Percentiles rank a stretch among this genome's conserved stretches.
These are phyloP conservation scores for Fabriciana adippe DNA, from an alignment of 2,888 invertebrate species.

Conservation along the genomic window DNA sequence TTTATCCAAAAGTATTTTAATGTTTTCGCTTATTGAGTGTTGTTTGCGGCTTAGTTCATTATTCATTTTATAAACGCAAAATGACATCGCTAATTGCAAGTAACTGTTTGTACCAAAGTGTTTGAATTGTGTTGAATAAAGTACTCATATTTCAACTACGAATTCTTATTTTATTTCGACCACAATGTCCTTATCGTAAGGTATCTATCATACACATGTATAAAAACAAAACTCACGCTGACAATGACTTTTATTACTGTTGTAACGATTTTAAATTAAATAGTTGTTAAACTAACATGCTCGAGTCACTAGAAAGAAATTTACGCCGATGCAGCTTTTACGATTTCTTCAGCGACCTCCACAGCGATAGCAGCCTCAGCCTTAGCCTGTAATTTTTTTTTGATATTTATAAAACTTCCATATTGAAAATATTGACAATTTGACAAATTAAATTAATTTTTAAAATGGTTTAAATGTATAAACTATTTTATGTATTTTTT, in stretches of 20 bases:
- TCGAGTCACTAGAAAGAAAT: conserved; percentile 35
- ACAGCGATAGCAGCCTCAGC: conserved; percentile 97
- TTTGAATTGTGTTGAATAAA: conserved; percentile 83
- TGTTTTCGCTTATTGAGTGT: conserved; percentile 65
- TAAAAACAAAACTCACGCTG: conserved; percentile 49
- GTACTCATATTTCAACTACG: conserved; percentile 77
- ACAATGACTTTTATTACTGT: conserved; percentile 62
- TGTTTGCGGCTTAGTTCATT: conserved; percentile 65
- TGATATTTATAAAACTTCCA: not conserved
- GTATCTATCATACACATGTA: conserved; percentile 20
- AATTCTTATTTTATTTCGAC: conserved; percentile 59
- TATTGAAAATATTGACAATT: not conserved
- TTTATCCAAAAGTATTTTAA: conserved; percentile 48
- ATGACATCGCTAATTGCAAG: conserved; percentile 69
- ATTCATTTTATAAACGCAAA: conserved; percentile 58
- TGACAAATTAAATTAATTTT: no score
- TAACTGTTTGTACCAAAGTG: conserved; percentile 82
- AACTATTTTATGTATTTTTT: not conserved
- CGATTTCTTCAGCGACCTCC: conserved; percentile 96
- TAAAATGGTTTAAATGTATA: not conserved
- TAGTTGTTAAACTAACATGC: conserved; percentile 56
- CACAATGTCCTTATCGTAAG: conserved; percentile 8
- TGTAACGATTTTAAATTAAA: conserved; percentile 50
- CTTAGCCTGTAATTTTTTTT: conserved; percentile 78
- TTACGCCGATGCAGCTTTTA: conserved; percentile 87